phyloP scores from a whole-genome alignment of 2,888 invertebrate species.

The Ormyrus nitidulus region DNA sequence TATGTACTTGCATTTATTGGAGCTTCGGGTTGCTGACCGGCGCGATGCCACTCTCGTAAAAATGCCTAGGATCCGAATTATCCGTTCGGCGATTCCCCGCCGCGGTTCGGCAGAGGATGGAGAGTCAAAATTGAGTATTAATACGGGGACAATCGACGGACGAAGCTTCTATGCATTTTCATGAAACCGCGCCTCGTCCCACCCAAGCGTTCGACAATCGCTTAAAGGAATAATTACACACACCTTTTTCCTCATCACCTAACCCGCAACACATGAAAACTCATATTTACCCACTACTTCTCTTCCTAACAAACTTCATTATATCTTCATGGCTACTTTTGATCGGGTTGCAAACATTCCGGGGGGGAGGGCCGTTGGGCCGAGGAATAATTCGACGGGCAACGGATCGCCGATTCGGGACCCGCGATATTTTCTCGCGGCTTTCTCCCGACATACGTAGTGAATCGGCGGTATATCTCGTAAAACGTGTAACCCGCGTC shows the following conservation, averaged over 20 bases:
- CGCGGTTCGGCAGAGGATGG: too few relatives aligned
- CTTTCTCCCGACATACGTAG: not conserved
- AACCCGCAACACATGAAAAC: conserved; percentile 29
- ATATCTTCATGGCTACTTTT: conserved; percentile 70
- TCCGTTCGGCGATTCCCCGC: not conserved
- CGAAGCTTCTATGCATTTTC: conserved; percentile 49
- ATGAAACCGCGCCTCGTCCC: conserved; percentile 28
- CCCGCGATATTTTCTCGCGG: conserved; percentile 11
- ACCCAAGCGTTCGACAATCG: conserved; percentile 33
- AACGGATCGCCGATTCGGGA: conserved; percentile 26
- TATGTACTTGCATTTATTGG: not conserved
- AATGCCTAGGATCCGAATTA: conserved; percentile 41
- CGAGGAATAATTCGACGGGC: conserved; percentile 35
- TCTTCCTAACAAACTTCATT: conserved; percentile 62
- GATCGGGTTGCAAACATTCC: conserved; percentile 71
- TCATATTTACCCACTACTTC: conserved; percentile 49
- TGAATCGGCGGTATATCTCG: conserved; percentile 26
- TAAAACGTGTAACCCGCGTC: conserved; percentile 71
- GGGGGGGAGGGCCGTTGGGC: conserved; percentile 1
- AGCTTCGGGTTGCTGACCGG: conserved; percentile 8
- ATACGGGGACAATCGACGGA: not conserved
- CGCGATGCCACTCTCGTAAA: conserved; percentile 29
- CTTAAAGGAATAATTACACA: conserved; percentile 10
- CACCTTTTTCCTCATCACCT: conserved; percentile 19
- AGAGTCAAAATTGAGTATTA: too few relatives aligned